These are phyloP conservation scores for Callionymus lyra DNA, from an alignment of 2,113 vertebrate genomes.

Conservation along the genomic window DNA sequence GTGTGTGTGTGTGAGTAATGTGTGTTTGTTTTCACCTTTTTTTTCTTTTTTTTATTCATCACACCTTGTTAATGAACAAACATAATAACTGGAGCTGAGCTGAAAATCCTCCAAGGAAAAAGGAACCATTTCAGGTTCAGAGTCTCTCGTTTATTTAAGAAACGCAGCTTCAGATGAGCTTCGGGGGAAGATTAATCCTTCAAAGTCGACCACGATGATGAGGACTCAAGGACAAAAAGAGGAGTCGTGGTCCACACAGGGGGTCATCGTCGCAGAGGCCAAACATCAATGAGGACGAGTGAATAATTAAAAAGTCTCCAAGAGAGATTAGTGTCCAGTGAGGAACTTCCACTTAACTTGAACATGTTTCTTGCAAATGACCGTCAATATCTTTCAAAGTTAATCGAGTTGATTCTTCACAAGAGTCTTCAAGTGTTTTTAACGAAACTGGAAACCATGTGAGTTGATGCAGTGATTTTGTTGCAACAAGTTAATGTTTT, in stretches of 20 bases:
- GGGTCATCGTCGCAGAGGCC: conserved; percentile 41
- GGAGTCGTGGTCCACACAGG: conserved; percentile 14
- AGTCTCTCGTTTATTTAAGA: conserved; percentile 45
- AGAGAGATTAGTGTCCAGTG: too few species aligned
- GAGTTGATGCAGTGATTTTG: too few species aligned
- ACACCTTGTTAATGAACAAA: conserved; percentile 16
- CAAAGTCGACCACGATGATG: conserved; percentile 40
- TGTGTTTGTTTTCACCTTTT: conserved; percentile 3
- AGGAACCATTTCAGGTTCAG: conserved; percentile 39
- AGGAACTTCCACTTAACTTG: too few species aligned
- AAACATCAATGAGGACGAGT: conserved; percentile 41
- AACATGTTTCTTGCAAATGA: too few species aligned
- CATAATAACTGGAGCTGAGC: conserved; percentile 1
- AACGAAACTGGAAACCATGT: too few species aligned
- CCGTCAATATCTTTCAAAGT: too few species aligned
- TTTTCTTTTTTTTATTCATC: conserved; percentile 1
- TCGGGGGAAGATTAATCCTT: conserved; percentile 46
- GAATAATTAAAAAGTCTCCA: conserved; percentile 42
- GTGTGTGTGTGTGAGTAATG: conserved; percentile 22
- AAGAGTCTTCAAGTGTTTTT: too few species aligned
- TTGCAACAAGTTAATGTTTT: too few species aligned
- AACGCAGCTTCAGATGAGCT: conserved; percentile 33
- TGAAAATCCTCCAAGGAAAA: conserved; percentile 32
- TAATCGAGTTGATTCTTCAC: too few species aligned
- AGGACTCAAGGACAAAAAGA: conserved; percentile 25